phyloP scores from a whole-genome alignment of 1,140 invertebrate species.

The Drosophila repletoides region DNA sequence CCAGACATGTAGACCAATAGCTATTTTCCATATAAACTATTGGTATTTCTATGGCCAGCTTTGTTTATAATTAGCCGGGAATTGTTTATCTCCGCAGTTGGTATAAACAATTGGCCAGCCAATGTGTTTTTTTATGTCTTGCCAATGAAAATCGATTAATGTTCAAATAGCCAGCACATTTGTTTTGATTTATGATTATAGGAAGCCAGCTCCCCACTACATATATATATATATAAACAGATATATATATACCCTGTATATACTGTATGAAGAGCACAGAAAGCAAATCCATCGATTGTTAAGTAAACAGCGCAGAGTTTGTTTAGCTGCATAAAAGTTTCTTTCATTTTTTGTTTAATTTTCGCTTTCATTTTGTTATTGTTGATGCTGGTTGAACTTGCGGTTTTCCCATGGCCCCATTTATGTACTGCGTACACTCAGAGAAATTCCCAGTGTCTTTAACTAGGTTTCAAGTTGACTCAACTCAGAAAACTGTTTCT shows the following conservation, averaged over 20 bases:
- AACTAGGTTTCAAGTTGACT: too few relatives aligned
- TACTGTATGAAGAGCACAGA: constrained; percentile 29
- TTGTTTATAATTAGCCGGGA: constrained; percentile 50
- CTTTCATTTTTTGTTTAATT: constrained; percentile 41
- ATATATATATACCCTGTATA: constrained; percentile 7
- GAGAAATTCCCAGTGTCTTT: too few relatives aligned
- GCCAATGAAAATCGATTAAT: constrained; percentile 66
- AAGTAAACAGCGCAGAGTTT: constrained; percentile 58
- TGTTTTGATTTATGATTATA: constrained; percentile 60
- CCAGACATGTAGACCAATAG: too few relatives aligned
- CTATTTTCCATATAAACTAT: not conserved
- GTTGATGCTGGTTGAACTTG: constrained; percentile 16
- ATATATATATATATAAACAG: too few relatives aligned
- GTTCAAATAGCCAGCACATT: constrained; percentile 38
- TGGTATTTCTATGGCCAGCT: not conserved
- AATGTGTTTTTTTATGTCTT: constrained; percentile 59
- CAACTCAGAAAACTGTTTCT: too few relatives aligned
- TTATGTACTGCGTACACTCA: constrained; percentile 21
- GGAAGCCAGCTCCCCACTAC: too few relatives aligned
- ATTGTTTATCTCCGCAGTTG: constrained; percentile 53
- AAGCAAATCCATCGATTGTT: constrained; percentile 37
- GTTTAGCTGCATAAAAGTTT: constrained; percentile 49
- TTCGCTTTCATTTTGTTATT: constrained; percentile 32
- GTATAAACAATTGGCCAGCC: constrained; percentile 36
- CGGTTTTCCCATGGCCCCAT: constrained; percentile 1